Evolutionary conservation across 2,888 invertebrate species (phyloP), one percentile per base, ranked within the genome.

Genomic region (Cerastoderma edule): DNA sequence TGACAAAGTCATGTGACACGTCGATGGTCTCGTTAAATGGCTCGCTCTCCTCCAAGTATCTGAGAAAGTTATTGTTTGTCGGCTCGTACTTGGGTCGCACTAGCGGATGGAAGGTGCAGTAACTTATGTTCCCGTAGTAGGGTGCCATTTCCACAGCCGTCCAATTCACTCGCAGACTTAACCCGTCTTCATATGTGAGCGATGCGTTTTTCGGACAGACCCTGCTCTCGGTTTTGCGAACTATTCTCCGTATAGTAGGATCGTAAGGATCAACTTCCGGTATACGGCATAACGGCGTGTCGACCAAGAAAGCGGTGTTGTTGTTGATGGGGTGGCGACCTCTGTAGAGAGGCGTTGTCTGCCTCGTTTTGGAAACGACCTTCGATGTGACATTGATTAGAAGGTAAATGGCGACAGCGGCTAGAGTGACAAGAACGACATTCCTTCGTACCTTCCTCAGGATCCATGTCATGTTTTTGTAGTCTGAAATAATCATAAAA

Each of bases 221-320:
- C 10, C 88, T 76, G 3, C 77, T 72, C 2, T 75, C 79, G 5
- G 81, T 81, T 16, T 82, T 81, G 4, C 71, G 69, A 1, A 91
- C 78, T 32, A 85, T 70, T 27, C 83, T 65, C 24, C 67, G 66
- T 13, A 91, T 85, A 5, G 84, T 83, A 0, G 72, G 60, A 68
- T 90, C 90, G 67, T 88, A 89, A 0, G 91, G 90, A 46, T 91
- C 89, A 0, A 90, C 72, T 53, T 90, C 85, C 0, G 90, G 91
- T 39, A 92, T 91, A 68, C 86, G 86, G 70, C 92, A 92, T 24
- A 85, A 78, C 0, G 87, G 76, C 0, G 90, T 91, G 71, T 91
- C 84, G 0, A 91, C 88, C 1, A 90, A 73, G 66, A 86, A 90
- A 4, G 48, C 54, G 4, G 33, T 64, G 2, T 30, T 8, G 0